phyloP scores from a whole-genome alignment of 2,797 vertebrate species.

The Salmo trutta region DNA sequence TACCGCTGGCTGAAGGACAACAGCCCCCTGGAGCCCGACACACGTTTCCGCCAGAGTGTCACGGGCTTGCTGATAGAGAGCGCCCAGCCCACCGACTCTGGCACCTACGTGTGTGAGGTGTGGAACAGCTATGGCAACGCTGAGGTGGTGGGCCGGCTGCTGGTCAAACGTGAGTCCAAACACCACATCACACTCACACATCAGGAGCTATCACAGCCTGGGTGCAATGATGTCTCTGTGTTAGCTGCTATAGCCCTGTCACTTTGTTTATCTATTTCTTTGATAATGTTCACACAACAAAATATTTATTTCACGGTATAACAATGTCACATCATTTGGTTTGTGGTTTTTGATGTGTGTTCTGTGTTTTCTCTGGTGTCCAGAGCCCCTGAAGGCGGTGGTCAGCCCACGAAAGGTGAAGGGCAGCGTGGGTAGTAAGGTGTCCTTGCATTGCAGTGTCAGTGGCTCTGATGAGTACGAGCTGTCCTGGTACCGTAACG shows the following conservation, averaged over 20 bases:
- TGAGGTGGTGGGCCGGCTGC: constrained; percentile 89
- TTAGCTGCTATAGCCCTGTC: neutral
- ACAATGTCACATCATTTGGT: neutral
- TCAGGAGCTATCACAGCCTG: neutral
- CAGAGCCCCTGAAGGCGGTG: constrained; percentile 92
- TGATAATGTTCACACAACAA: neutral
- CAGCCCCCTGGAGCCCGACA: constrained; percentile 91
- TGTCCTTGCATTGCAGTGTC: constrained; percentile 94
- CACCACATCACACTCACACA: neutral
- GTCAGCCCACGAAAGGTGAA: constrained; percentile 95
- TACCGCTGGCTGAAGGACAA: constrained; percentile 99
- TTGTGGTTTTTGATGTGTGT: constrained; percentile 26
- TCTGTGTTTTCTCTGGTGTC: constrained; percentile 3
- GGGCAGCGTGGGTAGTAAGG: constrained; percentile 96
- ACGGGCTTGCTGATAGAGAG: constrained; percentile 92
- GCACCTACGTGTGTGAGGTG: constrained; percentile 95
- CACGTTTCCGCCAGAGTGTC: constrained; percentile 88
- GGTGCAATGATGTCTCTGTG: neutral
- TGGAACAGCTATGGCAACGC: constrained; percentile 98
- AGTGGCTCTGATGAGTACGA: constrained; percentile 92
- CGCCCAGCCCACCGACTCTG: constrained; percentile 86
- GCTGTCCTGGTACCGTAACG: constrained; percentile 96
- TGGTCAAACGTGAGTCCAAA: constrained; percentile 91
- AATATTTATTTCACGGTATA: neutral
- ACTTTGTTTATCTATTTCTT: neutral